Base-by-base conservation (phyloP, 2,797 vertebrate species). In the Sebastes minor region DNA sequence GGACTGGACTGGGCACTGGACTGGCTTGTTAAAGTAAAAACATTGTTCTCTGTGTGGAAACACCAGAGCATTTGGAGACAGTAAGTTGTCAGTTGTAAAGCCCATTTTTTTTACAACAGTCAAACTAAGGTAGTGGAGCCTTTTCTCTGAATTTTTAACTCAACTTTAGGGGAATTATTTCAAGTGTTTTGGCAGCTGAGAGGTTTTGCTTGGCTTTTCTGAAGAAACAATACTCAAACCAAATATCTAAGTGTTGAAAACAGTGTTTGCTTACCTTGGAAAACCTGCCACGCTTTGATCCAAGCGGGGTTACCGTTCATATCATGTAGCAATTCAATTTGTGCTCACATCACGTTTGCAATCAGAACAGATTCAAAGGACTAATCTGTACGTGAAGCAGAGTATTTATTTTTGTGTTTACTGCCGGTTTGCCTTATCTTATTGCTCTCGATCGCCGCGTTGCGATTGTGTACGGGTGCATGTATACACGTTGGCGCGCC, bases 321-420 rank as follows among this genome's bases (percentile, higher is more conserved):
- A 25, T 69, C 30, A 56, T 66, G 25, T 25, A 46, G 38, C 60
- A 10, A 28, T 35, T 38, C 57, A 57, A 70, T 72, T 61, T 65
- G 56, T 6, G 25, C 33, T 69, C 20, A n/a, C 60, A 33, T 83
- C 69, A 60, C 13, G 14, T 78, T 67, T 52, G 11, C 42, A 18
- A 56, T 30, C 59, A 69, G 52, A 76, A 61, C 22, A 28, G 25
- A 83, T 88, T 74, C 56, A 74, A 67, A 75, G 46, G 25, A 55
- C 27, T 60, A 65, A 67, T 81, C 67, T 70, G 35, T 76, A 67
- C 71, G 60, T 33, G 74, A 65, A 66, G 60, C 13, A 20, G 55
- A 74, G 56, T 80, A 49, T 85, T 84, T 57, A 64, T 84, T 49
- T 78, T 71, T 71, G 76, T 74, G 67, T 85, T 91, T 88, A 52